Evolutionary conservation across 2,113 vertebrate species (phyloP).

Genomic region (Nerophis ophidion): DNA sequence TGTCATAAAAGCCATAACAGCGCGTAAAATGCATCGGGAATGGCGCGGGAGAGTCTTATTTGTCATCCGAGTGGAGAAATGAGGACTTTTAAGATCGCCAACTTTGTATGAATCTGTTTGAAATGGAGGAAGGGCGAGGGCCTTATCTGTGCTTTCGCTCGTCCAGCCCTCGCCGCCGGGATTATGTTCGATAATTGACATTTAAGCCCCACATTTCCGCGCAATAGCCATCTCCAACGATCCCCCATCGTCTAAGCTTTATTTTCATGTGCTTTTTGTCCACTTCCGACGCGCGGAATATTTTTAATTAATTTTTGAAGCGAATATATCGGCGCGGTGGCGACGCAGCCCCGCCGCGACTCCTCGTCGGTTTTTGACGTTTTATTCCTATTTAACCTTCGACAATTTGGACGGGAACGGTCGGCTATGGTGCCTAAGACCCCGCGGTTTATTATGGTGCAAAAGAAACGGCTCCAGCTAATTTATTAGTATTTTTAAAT

Average conservation of each 20-base stretch:
- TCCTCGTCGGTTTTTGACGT: slow-evolving; percentile 53
- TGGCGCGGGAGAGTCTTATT: slow-evolving; percentile 35
- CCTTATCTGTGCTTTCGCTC: slow-evolving; percentile 57
- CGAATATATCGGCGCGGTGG: slow-evolving; percentile 41
- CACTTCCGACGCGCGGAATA: slow-evolving; percentile 50
- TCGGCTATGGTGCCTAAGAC: slow-evolving; percentile 77
- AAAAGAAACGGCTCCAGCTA: slow-evolving; percentile 50
- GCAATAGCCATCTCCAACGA: slow-evolving; percentile 25
- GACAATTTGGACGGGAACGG: slow-evolving; percentile 71
- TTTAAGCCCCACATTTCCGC: slow-evolving; percentile 10
- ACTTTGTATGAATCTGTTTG: slow-evolving; percentile 51
- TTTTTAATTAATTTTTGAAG: slow-evolving; percentile 88
- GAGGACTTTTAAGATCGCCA: slow-evolving; percentile 22
- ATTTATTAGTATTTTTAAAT: slow-evolving; percentile 87
- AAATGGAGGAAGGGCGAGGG: slow-evolving; percentile 75
- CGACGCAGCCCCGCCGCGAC: slow-evolving; percentile 54
- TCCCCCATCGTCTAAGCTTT: slow-evolving; percentile 58
- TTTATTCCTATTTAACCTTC: slow-evolving; percentile 44
- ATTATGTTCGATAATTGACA: slow-evolving; percentile 61
- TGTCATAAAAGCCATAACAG: slow-evolving; percentile 60
- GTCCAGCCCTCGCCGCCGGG: slow-evolving; percentile 46
- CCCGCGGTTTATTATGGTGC: slow-evolving; percentile 56
- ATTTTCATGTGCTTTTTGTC: slow-evolving; percentile 75
- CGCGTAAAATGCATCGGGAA: slow-evolving; percentile 24
- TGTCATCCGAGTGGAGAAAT: slow-evolving; percentile 17